Percentiles rank a stretch among this genome's conserved stretches.
phyloP scores from a whole-genome alignment of 1,140 invertebrate species.

The Papilio dardanus region DNA sequence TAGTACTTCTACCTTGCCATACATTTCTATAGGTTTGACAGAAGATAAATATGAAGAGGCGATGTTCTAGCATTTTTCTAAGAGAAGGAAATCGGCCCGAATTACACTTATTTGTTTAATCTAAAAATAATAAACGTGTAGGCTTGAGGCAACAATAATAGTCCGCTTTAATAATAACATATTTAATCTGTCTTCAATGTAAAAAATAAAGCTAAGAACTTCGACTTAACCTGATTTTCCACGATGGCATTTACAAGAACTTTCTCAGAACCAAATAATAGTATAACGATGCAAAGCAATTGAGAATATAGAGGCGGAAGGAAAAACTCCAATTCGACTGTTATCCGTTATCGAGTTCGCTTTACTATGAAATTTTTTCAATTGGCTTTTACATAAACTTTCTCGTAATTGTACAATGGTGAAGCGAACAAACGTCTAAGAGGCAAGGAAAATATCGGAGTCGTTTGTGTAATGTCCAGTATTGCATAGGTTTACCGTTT shows the following conservation, averaged over 20 bases:
- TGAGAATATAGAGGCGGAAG: background rate
- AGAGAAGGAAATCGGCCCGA: too few relatives aligned
- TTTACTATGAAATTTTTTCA: background rate
- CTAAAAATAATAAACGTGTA: too few relatives aligned
- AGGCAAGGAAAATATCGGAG: too few relatives aligned
- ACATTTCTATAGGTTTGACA: too few relatives aligned
- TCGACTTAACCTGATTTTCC: background rate
- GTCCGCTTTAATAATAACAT: background rate
- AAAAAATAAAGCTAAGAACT: background rate
- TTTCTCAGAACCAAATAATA: background rate
- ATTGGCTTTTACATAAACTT: conserved; percentile 6
- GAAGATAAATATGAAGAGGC: too few relatives aligned
- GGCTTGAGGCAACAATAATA: background rate
- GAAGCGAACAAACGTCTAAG: background rate
- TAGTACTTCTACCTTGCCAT: too few relatives aligned
- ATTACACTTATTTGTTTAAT: too few relatives aligned
- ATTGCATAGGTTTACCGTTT: too few relatives aligned
- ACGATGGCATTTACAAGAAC: background rate
- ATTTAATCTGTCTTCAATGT: background rate
- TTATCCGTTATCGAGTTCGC: background rate
- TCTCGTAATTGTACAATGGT: background rate
- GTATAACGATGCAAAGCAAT: background rate
- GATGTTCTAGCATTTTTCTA: too few relatives aligned
- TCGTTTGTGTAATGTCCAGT: too few relatives aligned
- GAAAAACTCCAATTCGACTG: conserved; percentile 2